Conservation (phyloP, 2,113 vertebrate species). For the Pelecanoides urinatrix region DNA sequence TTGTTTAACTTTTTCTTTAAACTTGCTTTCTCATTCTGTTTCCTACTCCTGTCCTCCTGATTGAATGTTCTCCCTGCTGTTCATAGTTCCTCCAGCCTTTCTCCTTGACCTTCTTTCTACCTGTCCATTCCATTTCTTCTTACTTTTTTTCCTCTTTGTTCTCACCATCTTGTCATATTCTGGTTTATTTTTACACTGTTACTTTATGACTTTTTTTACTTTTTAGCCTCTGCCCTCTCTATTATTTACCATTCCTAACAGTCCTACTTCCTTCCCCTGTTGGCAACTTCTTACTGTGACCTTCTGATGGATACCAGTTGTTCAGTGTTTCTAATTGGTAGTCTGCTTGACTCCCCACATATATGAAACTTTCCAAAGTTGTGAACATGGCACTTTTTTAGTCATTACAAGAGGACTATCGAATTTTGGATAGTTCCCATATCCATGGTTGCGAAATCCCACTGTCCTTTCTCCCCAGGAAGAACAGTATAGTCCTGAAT, state of each 20-base stretch:
- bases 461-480: neutral
- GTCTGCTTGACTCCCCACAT: neutral
- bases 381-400: neutral
- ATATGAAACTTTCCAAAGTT: neutral
- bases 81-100: neutral
- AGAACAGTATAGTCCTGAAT: neutral
- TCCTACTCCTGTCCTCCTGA: neutral
- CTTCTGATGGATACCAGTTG: neutral
- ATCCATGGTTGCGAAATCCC: neutral
- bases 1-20: neutral
- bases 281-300: neutral
- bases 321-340: neutral
- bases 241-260: neutral
- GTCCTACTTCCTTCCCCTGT: neutral
- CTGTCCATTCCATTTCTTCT: neutral
- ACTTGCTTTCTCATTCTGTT: neutral
- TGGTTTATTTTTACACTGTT: neutral
- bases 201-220: neutral
- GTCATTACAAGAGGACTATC: neutral
- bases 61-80: neutral
- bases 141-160: neutral
- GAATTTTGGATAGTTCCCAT: neutral
- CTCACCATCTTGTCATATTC: neutral
- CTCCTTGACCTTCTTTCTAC: neutral
- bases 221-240: neutral